phyloP scores from a whole-genome alignment of 2,113 vertebrate species.

The Menura novaehollandiae region DNA sequence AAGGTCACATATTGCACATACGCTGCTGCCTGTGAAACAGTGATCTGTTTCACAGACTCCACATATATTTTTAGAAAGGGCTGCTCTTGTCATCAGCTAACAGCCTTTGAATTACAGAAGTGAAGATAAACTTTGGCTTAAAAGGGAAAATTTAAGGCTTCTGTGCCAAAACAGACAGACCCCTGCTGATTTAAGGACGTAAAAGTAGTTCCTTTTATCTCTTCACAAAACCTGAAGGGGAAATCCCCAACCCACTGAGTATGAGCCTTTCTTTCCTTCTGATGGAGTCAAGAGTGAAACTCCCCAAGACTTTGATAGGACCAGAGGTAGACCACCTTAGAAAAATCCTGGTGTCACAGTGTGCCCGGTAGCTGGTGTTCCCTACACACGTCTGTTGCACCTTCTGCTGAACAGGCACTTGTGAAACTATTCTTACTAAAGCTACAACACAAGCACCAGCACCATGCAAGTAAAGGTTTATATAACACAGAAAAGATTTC shows the following conservation, averaged over 20 bases:
- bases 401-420: not conserved
- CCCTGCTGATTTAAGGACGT: not conserved
- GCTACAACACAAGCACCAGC: not conserved
- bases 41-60: conserved; percentile 16
- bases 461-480: not conserved
- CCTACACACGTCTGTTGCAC: not conserved
- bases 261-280: not conserved
- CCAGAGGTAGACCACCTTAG: not conserved
- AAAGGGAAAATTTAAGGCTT: not conserved
- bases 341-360: not conserved
- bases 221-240: not conserved
- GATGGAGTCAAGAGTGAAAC: not conserved
- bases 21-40: not conserved
- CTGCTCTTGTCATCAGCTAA: not conserved
- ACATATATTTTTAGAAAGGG: conserved; percentile 35
- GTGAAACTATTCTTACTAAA: not conserved
- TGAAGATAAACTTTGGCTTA: conserved; percentile 18
- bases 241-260: not conserved
- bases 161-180: not conserved
- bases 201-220: not conserved
- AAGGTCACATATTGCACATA: conserved; percentile 25
- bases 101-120: not conserved
- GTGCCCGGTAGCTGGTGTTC: not conserved
- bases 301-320: not conserved
- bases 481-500: not conserved